Evolutionary conservation across 1,140 invertebrate genomes (phyloP), one percentile per base, ranked within the genome.

Genomic region (Caenorhabditis remanei): DNA sequence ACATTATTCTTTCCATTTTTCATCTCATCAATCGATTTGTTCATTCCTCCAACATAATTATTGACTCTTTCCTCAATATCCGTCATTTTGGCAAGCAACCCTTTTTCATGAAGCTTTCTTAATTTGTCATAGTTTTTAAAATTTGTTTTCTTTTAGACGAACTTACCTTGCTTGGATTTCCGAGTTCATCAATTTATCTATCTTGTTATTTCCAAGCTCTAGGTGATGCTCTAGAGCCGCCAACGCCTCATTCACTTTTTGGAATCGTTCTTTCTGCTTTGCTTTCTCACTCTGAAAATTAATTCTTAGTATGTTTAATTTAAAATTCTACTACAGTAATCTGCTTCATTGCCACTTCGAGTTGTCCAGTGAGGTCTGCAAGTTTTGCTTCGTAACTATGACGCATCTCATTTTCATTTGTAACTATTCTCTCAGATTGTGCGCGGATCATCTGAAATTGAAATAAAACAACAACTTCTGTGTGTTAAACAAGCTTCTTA

Each of bases 31-130:
- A 91, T 87, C 8, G 90, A 83, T 56, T 90, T 90, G 58, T 90
- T 90, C 19, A 91, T 84, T 48, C 85, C 89, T 46, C 83, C 88
- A 16, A 91, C 55, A 84, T 91, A 91, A 24, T 87, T 89, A 71
- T 90, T 89, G 48, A 91, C 82, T 24, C 86, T 56, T 13, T 89
- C 88, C 55, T 91, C 91, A 13, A 91, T 65, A 21, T 92, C 90
- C 11, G 75, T 83, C 48, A 91, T 87, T 85, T 91, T 91, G 19
- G 83, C 56, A 61, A 91, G 85, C n/a, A 91, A 83, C 46, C 90
- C 91, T 82, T 92, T 92, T 83, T 91, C 91, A 63, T 91, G 91
- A 19, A 92, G 84, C 87, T 91, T 91, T 85, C 91, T 91, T 75
- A 83, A 85, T 50, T 56, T 6, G 3, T 48, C 4, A n/a, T 11